Evolutionary conservation across 2,113 vertebrate species (phyloP).

Genomic region (Haemorhous mexicanus): DNA sequence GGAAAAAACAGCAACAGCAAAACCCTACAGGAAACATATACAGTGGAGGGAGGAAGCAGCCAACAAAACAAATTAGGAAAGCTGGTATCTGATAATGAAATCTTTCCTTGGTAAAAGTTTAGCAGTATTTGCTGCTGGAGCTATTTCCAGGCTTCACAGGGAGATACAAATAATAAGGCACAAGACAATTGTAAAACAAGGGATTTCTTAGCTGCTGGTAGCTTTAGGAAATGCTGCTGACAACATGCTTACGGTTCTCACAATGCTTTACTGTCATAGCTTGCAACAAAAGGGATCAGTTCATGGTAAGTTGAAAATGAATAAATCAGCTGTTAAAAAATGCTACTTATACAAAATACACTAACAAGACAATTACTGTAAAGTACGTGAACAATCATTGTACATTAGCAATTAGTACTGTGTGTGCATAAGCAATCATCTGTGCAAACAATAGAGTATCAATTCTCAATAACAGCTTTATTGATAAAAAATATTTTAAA

Average conservation of each 20-base stretch:
- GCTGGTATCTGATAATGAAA: background rate
- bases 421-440: background rate
- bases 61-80: background rate
- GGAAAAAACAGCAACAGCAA: background rate
- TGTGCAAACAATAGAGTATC: background rate
- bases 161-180: background rate
- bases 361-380: background rate
- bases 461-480: background rate
- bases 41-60: accelerated
- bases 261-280: background rate
- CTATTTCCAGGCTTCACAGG: background rate
- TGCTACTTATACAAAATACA: background rate
- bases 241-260: background rate
- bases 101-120: background rate
- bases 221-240: background rate
- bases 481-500: background rate
- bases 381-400: background rate
- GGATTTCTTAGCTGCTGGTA: background rate
- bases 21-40: background rate
- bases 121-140: background rate
- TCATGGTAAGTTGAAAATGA: background rate
- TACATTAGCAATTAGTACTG: background rate
- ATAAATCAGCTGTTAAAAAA: background rate
- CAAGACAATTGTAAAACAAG: background rate
- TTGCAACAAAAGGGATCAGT: background rate